Evolutionary conservation across 2,113 vertebrate species (phyloP).

Genomic region (rat (Rattus norvegicus)): GRCr8 NC_086029.1:42775501-42776000

Average conservation of each 20-base stretch:
- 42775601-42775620: not conserved
- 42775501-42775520: not conserved
- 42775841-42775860: not conserved
- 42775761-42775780: not conserved
- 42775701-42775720: not conserved
- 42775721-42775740: not conserved
- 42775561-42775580: not conserved
- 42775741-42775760: not conserved
- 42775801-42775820: not conserved
- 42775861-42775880: not conserved
- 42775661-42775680: not conserved
- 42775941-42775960: not conserved
- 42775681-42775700: not conserved
- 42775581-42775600: not conserved
- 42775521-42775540: rapidly evolving
- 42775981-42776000: not conserved
- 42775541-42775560: not conserved
- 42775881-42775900: not conserved
- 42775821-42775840: not conserved
- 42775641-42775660: not conserved
- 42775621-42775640: not conserved
- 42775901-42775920: not conserved
- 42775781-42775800: not conserved
- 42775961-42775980: rapidly evolving
- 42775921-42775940: not conserved